phyloP scores from a whole-genome alignment of 2,888 invertebrate genomes.

The Yponomeuta malinellus region DNA sequence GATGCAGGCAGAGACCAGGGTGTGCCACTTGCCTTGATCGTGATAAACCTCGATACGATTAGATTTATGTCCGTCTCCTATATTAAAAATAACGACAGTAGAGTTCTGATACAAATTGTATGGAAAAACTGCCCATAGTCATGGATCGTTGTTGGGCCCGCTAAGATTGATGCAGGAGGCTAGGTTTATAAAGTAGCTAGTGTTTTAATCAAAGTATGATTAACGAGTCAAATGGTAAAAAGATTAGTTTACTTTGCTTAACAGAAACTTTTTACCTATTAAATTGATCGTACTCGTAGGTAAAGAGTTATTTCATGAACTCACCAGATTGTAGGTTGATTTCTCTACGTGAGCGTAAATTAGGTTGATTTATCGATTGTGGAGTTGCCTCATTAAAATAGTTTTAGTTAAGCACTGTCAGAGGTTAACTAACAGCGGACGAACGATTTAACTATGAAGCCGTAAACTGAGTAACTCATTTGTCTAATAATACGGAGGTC shows the following conservation, averaged over 20 bases:
- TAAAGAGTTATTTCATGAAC: background rate
- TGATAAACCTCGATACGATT: no score
- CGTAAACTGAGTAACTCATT: no score
- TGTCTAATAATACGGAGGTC: no score
- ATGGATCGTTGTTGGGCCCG: no score
- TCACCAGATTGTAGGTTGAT: background rate
- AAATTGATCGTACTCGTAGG: background rate
- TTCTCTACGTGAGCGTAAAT: background rate
- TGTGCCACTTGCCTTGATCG: no score
- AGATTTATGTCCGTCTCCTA: no score
- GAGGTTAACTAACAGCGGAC: background rate
- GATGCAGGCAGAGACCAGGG: no score
- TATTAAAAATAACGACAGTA: no score
- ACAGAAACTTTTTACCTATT: background rate
- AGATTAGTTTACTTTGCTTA: background rate
- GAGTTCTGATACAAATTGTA: no score
- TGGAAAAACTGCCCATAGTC: no score
- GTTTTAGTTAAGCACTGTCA: background rate
- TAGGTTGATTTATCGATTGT: background rate
- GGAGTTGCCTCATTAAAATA: background rate
- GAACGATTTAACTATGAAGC: background rate
- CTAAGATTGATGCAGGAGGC: no score
- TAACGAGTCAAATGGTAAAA: background rate
- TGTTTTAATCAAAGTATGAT: background rate
- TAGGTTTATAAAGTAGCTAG: no score